Percentiles rank a stretch among this genome's conserved stretches.
phyloP scores from a whole-genome alignment of 1,140 invertebrate genomes.

The Laupala kohalensis region DNA sequence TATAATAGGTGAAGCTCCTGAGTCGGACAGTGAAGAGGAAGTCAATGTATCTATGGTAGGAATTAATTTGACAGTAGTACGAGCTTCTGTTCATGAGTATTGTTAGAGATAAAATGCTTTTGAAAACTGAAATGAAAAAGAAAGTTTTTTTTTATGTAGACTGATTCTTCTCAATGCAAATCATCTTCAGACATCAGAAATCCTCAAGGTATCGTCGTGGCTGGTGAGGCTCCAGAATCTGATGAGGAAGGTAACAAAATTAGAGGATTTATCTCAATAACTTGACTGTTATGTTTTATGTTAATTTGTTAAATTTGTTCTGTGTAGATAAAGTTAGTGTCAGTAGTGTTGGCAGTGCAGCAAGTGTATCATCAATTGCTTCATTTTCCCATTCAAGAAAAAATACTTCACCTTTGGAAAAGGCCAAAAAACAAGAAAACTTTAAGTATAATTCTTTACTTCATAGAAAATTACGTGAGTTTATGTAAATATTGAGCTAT shows the following conservation, averaged over 20 bases:
- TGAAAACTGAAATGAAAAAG: too few relatives aligned
- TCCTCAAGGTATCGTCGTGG: slow-evolving; percentile 8
- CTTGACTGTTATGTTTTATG: background rate
- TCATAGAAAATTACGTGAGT: slow-evolving; percentile 13
- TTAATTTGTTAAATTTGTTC: background rate
- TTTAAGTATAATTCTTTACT: slow-evolving; percentile 9
- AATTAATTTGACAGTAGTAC: background rate
- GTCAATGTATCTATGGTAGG: slow-evolving; percentile 7
- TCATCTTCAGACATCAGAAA: background rate
- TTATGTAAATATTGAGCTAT: background rate
- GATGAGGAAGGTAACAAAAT: slow-evolving; percentile 11
- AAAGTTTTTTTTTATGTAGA: background rate
- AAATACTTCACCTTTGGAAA: background rate
- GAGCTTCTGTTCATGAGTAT: too few relatives aligned
- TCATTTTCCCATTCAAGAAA: slow-evolving; percentile 1
- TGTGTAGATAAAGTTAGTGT: background rate
- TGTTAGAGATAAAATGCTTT: too few relatives aligned
- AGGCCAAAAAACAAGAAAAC: slow-evolving; percentile 2
- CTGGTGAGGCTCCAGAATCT: slow-evolving; percentile 14
- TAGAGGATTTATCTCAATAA: background rate
- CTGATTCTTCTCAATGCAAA: background rate
- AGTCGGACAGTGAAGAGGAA: slow-evolving; percentile 15
- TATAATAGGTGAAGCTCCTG: slow-evolving; percentile 14
- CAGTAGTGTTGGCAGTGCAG: slow-evolving; percentile 8
- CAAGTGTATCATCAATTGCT: slow-evolving; percentile 1